These are phyloP conservation scores for Gobius niger DNA, from an alignment of 2,113 vertebrate species.

Conservation along the genomic window DNA sequence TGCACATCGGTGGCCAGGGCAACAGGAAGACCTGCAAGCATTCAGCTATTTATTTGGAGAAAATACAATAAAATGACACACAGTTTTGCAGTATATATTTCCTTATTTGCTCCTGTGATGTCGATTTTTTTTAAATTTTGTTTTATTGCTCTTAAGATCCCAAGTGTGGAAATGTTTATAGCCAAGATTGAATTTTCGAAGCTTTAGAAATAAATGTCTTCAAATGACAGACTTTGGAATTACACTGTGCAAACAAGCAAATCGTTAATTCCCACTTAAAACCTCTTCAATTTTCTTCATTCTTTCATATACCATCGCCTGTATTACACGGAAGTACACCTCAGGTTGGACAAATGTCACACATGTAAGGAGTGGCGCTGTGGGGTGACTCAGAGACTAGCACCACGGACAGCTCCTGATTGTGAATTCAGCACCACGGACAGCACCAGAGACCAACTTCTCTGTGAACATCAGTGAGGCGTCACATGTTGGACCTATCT, in stretches of 20 bases:
- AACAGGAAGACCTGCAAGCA: neutral
- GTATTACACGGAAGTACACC: neutral
- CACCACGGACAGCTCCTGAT: constrained; percentile 33
- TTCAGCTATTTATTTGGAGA: neutral
- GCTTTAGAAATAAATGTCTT: no score
- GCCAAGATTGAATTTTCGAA: no score
- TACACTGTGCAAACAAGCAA: no score
- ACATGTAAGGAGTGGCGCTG: neutral
- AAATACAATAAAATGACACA: neutral
- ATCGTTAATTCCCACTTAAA: no score
- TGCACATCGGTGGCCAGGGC: no score
- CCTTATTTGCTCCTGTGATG: no score
- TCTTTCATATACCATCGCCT: neutral
- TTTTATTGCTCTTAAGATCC: no score
- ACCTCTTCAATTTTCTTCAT: neutral
- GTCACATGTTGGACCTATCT: neutral
- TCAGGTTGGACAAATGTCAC: neutral
- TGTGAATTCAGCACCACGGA: constrained; percentile 48
- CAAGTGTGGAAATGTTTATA: no score
- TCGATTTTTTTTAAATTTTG: no score
- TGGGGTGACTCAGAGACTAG: constrained; percentile 4
- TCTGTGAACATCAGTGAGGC: neutral
- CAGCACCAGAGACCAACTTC: constrained; percentile 21
- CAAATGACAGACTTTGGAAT: no score
- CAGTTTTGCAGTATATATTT: neutral